These are phyloP conservation scores for Nasalis larvatus DNA, from an alignment of 2,113 vertebrate genomes.

Conservation along the genomic window DNA sequence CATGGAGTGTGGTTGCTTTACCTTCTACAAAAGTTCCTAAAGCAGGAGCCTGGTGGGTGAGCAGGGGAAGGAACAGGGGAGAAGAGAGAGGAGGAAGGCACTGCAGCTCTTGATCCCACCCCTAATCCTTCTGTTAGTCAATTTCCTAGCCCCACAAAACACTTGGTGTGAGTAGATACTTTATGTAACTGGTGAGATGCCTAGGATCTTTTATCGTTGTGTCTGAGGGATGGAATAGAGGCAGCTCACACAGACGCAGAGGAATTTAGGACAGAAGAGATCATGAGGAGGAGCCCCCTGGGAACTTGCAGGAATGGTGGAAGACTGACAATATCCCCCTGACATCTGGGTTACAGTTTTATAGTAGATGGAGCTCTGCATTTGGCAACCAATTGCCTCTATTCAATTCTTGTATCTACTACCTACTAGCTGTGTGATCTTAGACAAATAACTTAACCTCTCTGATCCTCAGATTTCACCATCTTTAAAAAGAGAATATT, in stretches of 20 bases:
- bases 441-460: not conserved
- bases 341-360: not conserved
- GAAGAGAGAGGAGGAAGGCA: not conserved
- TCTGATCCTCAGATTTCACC: not conserved
- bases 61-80: accelerated
- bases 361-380: accelerated
- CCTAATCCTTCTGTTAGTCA: not conserved
- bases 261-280: not conserved
- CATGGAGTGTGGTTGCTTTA: accelerated
- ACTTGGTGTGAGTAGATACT: accelerated
- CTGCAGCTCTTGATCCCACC: accelerated
- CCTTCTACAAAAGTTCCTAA: not conserved
- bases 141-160: accelerated
- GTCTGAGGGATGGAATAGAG: not conserved
- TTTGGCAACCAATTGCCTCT: not conserved
- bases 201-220: not conserved
- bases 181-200: accelerated
- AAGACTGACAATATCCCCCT: not conserved
- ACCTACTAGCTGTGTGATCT: not conserved
- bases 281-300: accelerated
- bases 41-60: too few relatives aligned
- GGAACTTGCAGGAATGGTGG: not conserved
- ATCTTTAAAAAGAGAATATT: not conserved
- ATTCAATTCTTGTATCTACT: not conserved
- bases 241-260: not conserved